Conservation (phyloP, 2,888 invertebrate species). For the Apamea sordens region DNA sequence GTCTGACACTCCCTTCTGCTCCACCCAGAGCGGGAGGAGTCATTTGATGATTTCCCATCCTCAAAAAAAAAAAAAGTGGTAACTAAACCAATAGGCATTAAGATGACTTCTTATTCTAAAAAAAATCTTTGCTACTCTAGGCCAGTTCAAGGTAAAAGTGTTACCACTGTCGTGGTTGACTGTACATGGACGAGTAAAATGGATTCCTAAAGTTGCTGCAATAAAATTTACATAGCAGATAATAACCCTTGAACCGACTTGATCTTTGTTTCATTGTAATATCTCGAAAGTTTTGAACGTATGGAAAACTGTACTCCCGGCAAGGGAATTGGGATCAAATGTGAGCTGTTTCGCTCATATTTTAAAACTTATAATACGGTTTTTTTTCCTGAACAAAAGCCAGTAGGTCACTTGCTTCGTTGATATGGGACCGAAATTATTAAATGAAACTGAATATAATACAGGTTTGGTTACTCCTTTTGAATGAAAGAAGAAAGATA, state of each 20-base stretch:
- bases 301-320: conserved; percentile 24
- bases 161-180: not conserved
- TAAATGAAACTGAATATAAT: not conserved
- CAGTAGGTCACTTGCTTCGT: too few relatives aligned
- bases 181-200: conserved; percentile 13
- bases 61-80: too few relatives aligned
- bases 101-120: too few relatives aligned
- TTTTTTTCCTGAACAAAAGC: conserved; percentile 1
- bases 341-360: not conserved
- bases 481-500: not conserved
- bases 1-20: too few relatives aligned
- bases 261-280: conserved; percentile 44
- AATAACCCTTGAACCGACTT: conserved; percentile 33
- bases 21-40: too few relatives aligned
- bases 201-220: conserved; percentile 12
- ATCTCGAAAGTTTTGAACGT: conserved; percentile 36
- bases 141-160: not conserved
- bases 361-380: not conserved
- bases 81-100: not conserved
- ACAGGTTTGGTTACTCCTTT: not conserved
- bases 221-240: conserved; percentile 54
- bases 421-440: not conserved
- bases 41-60: too few relatives aligned
- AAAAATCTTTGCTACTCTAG: not conserved
- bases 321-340: conserved; percentile 35